Percentiles rank a stretch among this genome's conserved stretches.
Conservation (phyloP, 2,797 vertebrate genomes). For the Aplochiton taeniatus region DNA sequence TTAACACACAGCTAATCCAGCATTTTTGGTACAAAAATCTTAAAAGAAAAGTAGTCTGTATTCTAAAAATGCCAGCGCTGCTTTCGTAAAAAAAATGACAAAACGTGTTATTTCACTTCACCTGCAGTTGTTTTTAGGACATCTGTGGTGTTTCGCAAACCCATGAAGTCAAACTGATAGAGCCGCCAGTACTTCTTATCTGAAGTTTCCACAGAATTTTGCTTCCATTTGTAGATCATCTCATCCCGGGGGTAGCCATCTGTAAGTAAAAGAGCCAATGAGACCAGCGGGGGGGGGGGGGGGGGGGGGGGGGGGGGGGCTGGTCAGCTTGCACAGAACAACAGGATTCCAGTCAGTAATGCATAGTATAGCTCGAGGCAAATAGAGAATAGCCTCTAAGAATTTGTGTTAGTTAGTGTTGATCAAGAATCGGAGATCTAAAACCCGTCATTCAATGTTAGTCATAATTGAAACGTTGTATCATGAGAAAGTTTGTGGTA, state of each 20-base stretch:
- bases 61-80: too few species aligned
- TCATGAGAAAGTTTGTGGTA: too few species aligned
- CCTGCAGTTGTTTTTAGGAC: slow-evolving; percentile 89
- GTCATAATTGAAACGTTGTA: too few species aligned
- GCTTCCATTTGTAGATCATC: slow-evolving; percentile 94
- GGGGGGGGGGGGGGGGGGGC: too few species aligned
- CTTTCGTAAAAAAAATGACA: too few species aligned
- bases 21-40: too few species aligned
- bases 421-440: too few species aligned
- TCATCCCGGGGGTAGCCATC: slow-evolving; percentile 96
- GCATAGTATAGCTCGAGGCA: too few species aligned
- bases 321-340: not conserved
- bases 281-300: not conserved
- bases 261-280: slow-evolving; percentile 59
- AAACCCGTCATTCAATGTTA: too few species aligned
- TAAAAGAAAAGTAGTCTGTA: too few species aligned
- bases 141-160: slow-evolving; percentile 90
- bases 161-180: slow-evolving; percentile 98
- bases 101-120: slow-evolving; percentile 51
- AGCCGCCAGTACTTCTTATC: slow-evolving; percentile 97
- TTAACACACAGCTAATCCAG: too few species aligned
- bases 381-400: not conserved
- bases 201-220: slow-evolving; percentile 91
- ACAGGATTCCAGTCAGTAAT: not conserved
- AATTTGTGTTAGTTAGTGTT: too few species aligned